These are phyloP conservation scores for Prunella himalayana DNA, from an alignment of 2,113 vertebrate genomes.

Conservation along the genomic window DNA sequence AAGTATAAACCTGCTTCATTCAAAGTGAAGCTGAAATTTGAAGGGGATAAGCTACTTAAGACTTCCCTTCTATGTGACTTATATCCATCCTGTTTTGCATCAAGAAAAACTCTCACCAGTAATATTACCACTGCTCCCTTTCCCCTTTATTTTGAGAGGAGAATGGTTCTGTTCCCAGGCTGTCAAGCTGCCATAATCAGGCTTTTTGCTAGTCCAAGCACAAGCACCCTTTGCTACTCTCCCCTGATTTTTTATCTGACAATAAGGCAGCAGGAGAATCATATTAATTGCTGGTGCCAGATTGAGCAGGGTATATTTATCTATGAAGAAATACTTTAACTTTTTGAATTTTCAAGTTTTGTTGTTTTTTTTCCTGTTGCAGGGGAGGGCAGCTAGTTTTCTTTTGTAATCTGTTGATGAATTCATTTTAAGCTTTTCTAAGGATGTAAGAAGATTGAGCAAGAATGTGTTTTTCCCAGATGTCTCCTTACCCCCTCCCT, in stretches of 20 bases:
- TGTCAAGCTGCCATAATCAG: neutral
- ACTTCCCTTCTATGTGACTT: neutral
- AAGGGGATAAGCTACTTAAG: neutral
- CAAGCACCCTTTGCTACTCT: neutral
- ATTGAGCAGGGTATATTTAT: neutral
- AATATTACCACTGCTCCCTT: neutral
- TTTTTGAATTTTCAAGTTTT: neutral
- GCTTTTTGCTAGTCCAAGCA: neutral
- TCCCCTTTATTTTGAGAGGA: neutral
- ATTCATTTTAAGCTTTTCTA: neutral
- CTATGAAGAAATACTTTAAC: neutral
- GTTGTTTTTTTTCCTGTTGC: neutral
- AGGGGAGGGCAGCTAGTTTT: neutral
- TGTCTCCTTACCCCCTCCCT: neutral
- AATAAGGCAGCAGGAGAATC: neutral
- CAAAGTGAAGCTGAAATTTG: neutral
- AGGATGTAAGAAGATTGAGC: neutral
- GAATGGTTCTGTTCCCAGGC: rapidly evolving
- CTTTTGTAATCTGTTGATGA: neutral
- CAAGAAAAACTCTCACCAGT: neutral
- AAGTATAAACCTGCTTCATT: neutral
- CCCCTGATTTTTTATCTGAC: neutral
- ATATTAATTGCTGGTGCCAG: neutral
- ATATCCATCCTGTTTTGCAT: neutral
- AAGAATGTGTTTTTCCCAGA: neutral